Conservation (phyloP, 2,888 invertebrate species). For the Frankliniella intonsa region DNA sequence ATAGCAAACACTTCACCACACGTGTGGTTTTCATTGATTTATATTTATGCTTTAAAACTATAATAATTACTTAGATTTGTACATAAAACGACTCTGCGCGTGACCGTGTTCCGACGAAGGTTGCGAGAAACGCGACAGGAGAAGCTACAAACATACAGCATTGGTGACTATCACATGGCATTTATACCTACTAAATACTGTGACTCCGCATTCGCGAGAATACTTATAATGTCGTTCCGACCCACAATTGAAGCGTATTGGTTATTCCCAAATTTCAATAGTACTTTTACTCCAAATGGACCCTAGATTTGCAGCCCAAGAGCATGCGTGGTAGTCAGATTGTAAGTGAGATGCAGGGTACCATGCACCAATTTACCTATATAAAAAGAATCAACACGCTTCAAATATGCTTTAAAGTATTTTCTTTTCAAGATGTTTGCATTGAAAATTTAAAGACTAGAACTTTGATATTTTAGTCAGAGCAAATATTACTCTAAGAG, state of each 20-base stretch:
- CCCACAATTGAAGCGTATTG: conserved; percentile 7
- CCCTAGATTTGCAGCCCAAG: background rate
- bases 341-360: background rate
- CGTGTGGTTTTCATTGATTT: background rate
- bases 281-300: background rate
- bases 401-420: background rate
- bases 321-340: background rate
- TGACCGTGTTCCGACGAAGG: background rate
- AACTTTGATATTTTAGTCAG: conserved; percentile 6
- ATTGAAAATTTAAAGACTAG: conserved; percentile 16
- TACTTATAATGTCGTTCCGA: background rate
- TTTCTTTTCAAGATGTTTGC: background rate
- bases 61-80: background rate
- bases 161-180: conserved; percentile 24
- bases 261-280: background rate
- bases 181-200: conserved; percentile 19
- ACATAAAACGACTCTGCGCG: conserved; percentile 17
- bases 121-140: background rate
- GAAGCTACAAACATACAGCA: conserved; percentile 25
- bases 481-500: background rate
- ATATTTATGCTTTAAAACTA: background rate
- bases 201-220: background rate
- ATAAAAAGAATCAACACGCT: background rate
- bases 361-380: too few species aligned
- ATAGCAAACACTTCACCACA: background rate